Base-by-base conservation (phyloP, 2,888 invertebrate genomes). In the Melieria crassipennis region DNA sequence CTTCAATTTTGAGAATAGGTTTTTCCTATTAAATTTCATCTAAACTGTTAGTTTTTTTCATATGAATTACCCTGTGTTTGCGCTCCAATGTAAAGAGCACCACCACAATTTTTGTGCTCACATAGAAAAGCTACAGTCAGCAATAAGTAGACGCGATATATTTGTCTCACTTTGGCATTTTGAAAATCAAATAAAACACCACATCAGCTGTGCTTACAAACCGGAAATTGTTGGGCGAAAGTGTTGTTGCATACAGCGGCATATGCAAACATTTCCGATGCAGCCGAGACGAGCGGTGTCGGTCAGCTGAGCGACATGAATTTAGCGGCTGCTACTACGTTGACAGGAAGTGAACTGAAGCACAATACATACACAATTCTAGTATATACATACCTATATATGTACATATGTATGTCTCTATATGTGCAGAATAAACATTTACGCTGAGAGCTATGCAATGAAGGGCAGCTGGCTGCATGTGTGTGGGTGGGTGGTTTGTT, bases 141-240 rank as follows among this genome's bases (percentile, higher is more conserved):
- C 10, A 5, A 9, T 30, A 43, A 58, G 10, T 50, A 11, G 43
- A 60, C 9, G 16, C 7, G 1, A 50, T 6, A 67, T 52, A 67
- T 13, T 10, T 11, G 11, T 13, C 6, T 42, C 58, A 9, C 7
- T 16, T 1, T 5, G 7, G 30, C 5, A 60, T 48, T n/a, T 42
- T 43, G 43, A 43, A 42, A 66, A 43, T 7, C 9, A 11, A 50
- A 9, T 10, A 48, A 42, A 47, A 42, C 7, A 60, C 64, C 11
- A 50, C 43, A 6, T n/a, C 7, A 4, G 9, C 48, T 43, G 16
- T 50, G 11, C 30, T 50, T 42, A n/a, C 13, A 7, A n/a, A 60
- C 58, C 67, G 67, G 60, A 67, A 67, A 67, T 60, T 50, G 13
- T 50, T 67, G 67, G 47, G 60, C 48, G 60, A 58, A 67, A 16